Base-by-base conservation (phyloP, 1,140 invertebrate species). In the Sycophaga agraensis region DNA sequence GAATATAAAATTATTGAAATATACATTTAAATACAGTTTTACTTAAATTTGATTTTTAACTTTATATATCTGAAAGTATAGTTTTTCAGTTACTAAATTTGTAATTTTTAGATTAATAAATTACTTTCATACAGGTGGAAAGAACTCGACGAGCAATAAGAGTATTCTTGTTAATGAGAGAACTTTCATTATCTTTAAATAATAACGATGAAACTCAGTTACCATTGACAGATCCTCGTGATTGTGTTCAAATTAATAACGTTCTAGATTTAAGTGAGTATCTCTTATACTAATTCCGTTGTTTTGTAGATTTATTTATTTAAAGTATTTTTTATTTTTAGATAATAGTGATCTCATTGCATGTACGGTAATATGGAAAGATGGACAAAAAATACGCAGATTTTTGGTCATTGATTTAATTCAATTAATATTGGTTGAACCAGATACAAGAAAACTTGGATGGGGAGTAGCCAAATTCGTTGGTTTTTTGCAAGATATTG, bases 401-500 rank as follows among this genome's bases (percentile, higher is more conserved):
- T 99, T 99, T 78, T 82, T 99, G 19, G 97, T 98, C 0, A 97
- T 98, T 39, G 96, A 98, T 75, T 86, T 89, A 4, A 84, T 96
- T 17, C 97, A 99, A 76, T 82, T 99, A 46, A 97, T 99, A 53
- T 83, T 99, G 1, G 96, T 99, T 0, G 96, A 99, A 77, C 97
- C 97, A 0, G 96, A 99, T 72, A 88, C 89, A 6, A 90, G 91
- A 70, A 86, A 91, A 51, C 82, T 98, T 19, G 97, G 97, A 0
- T 99, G 96, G 95, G 97, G 96, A 6, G 91, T 98, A 0, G 95
- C 95, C 0, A 96, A 97, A 79, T 90, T 98, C 70, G 95, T 97
- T 6, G 91, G 90, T 17, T 92, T 91, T 72, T 72, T 94, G 24
- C 91, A 93, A 75, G 91, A 93, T 69, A 87, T 91, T 28, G 90